These are phyloP conservation scores for Cinclus mexicanus DNA, from an alignment of 2,113 vertebrate species.

Conservation along the genomic window DNA sequence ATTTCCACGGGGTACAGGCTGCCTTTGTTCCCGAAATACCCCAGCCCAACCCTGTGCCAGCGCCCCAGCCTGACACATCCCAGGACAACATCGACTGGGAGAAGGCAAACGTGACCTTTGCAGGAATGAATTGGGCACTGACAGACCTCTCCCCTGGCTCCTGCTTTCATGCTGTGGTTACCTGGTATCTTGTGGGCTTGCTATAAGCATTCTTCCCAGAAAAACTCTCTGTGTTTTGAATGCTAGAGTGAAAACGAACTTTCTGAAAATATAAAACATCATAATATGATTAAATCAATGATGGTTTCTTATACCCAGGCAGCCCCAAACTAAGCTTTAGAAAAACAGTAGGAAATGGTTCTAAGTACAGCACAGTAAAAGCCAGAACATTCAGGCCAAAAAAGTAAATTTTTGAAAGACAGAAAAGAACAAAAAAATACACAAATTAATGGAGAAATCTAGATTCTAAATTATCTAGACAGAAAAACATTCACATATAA, in stretches of 20 bases:
- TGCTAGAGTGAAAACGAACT: slow-evolving; percentile 82
- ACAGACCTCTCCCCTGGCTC: not conserved
- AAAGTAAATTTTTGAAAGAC: not conserved
- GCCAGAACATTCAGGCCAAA: not conserved
- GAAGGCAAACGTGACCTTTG: not conserved
- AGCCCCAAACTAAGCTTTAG: not conserved
- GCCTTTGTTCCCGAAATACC: not conserved
- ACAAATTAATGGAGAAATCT: not conserved
- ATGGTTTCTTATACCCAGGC: not conserved
- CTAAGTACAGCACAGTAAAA: not conserved
- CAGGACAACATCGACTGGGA: not conserved
- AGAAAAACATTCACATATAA: not conserved
- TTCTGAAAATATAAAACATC: slow-evolving; percentile 75
- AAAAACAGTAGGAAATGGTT: not conserved
- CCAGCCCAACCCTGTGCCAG: not conserved
- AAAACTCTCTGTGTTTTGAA: slow-evolving; percentile 82
- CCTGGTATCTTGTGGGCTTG: slow-evolving; percentile 94
- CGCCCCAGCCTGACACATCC: not conserved
- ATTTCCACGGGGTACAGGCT: not conserved
- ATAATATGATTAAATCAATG: not conserved
- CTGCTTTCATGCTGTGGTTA: slow-evolving; percentile 49
- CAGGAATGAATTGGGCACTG: not conserved
- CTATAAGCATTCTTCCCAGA: slow-evolving; percentile 84
- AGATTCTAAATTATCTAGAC: not conserved
- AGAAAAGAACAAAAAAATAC: not conserved